These are phyloP conservation scores for Ceryle rudis DNA, from an alignment of 2,797 vertebrate genomes.

Conservation along the genomic window DNA sequence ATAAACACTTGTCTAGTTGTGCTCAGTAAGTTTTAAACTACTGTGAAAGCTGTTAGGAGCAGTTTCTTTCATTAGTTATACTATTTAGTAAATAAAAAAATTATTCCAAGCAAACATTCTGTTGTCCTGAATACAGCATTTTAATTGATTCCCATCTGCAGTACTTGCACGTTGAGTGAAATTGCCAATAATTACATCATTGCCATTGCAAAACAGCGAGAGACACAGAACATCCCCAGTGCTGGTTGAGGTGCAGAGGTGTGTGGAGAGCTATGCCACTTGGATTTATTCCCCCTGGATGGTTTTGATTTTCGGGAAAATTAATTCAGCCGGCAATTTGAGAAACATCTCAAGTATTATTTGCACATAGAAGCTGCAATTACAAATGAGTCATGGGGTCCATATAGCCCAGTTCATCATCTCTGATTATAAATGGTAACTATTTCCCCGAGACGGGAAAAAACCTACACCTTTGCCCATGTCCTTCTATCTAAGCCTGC, in stretches of 20 bases:
- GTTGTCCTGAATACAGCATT: slow-evolving; percentile 31
- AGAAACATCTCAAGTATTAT: neutral
- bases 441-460: neutral
- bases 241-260: neutral
- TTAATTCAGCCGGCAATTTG: neutral
- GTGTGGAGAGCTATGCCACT: neutral
- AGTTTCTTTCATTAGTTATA: slow-evolving; percentile 66
- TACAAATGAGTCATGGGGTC: neutral
- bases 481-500: neutral
- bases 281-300: neutral
- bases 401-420: neutral
- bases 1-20: slow-evolving; percentile 61
- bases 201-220: neutral
- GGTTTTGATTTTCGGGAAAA: neutral
- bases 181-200: neutral
- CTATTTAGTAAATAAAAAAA: slow-evolving; percentile 52
- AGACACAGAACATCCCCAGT: neutral
- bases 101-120: slow-evolving; percentile 67
- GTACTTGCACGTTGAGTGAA: slow-evolving; percentile 12
- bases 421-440: neutral
- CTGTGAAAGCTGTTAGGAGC: slow-evolving; percentile 56
- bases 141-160: slow-evolving; percentile 55
- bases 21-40: slow-evolving; percentile 72
- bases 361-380: neutral
- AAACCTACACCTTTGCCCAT: neutral